Base-by-base conservation (phyloP, 2,888 invertebrate species). In the Limnephilus lunatus region DNA sequence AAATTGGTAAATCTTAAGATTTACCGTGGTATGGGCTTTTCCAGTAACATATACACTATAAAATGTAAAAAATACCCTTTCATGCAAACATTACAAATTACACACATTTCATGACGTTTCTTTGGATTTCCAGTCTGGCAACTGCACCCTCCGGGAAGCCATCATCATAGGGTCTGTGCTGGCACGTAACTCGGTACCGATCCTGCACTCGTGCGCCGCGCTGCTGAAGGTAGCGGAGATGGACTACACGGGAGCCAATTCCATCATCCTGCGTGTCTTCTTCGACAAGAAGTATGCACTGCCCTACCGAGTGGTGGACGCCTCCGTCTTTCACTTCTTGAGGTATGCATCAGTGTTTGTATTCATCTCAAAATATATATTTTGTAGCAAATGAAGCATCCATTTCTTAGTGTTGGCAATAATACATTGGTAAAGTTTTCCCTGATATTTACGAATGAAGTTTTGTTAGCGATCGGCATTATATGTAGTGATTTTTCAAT, bases 221-320 rank as follows among this genome's bases (percentile, higher is more conserved):
- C 97, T 99, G 94, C 95, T 99, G 48, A 98, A 99, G 96, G 98
- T 99, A 92, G 99, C 99, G 83, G 99, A 99, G 96, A 99, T 99
- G 99, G 98, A 98, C 94, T 99, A 99, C 94, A 98, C 98, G 39
- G 99, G 99, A 3, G 98, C 99, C 0, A 99, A 98, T 95, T 99
- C 99, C 68, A 98, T 99, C 94, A 99, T 99, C 95, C 96, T 99
- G 91, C 96, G 99, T 93, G 98, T 99, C 95, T 97, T 99, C 93
- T 97, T 99, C 93, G 99, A 99, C 95, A 99, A 99, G 95, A 99
- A 99, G 95, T 99, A 99, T 96, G 99, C 99, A 0, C 96, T 99
- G 91, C 99, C 99, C 0, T 99, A 98, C 95, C 97, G 98, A 94
- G 99, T 99, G 1, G 97, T 99, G 9, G 99, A 99, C 96, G 98